Base-by-base conservation (phyloP, 2,888 invertebrate species). In the Meteorus cinctellus region DNA sequence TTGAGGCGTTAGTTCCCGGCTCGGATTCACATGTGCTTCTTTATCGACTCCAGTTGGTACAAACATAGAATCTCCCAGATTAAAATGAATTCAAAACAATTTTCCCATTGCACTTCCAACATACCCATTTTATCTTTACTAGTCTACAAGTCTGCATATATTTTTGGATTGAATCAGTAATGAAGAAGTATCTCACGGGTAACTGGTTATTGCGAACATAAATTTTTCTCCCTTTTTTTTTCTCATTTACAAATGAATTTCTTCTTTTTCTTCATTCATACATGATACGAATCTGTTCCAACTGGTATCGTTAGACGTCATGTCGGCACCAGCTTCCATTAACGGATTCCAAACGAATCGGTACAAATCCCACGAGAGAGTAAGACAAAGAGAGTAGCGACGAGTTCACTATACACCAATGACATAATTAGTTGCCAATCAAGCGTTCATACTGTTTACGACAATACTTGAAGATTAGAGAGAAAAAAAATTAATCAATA, bases 341-440 rank as follows among this genome's bases (percentile, higher is more conserved):
- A 70, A 66, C 63, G 72, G 77, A 74, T 77, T 77, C 63, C 68
- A 75, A 60, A 72, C 70, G 75, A 72, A 68, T 66, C 69, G 71
- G 70, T 78, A 78, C 77, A 70, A 71, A 73, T 77, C 78, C 78
- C 78, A 62, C 51, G 77, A 75, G 78, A 78, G 63, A 65, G 19
- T 19, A 6, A 55, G 19, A 19, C 19, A 55, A n/a, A 51, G 16
- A 48, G 4, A n/a, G 3, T n/a, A 48, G 16, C 34, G 51, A n/a
- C 36, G 45, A 75, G 63, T 69, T 48, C 65, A 45, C 59, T 67
- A 60, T 59, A 14, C 51, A 48, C 59, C 66, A 72, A 75, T 41
- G 72, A 73, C 71, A 77, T 77, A 77, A 81, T 79, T 78, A 78
- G 76, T 78, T 66, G 76, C 74, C 74, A 75, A 81, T 78, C 75